A percentile compares a stretch with the other conserved stretches of the same genome.
Conservation (phyloP, 2,797 vertebrate species). For the Diceros bicornis region DNA sequence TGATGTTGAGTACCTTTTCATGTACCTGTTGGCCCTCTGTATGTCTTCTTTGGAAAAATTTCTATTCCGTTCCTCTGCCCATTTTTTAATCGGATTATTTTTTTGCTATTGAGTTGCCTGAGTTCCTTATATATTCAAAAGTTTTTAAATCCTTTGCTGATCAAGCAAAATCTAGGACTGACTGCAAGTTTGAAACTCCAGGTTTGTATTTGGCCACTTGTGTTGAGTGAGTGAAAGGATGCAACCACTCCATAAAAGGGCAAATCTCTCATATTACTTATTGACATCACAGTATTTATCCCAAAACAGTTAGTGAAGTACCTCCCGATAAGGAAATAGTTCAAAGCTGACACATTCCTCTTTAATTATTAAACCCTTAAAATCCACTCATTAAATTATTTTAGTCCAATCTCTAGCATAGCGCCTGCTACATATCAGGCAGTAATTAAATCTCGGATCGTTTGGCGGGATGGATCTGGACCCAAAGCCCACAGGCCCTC, state of each 20-base stretch:
- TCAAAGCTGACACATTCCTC: not conserved
- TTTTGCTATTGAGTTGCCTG: not conserved
- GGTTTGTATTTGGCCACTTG: not conserved
- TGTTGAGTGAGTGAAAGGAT: not conserved
- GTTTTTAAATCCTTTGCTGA: not conserved
- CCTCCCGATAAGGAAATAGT: constrained; percentile 65
- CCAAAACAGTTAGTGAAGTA: constrained; percentile 69
- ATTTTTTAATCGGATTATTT: not conserved
- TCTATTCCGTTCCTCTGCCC: not conserved
- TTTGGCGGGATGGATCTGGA: not conserved
- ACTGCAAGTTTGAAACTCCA: not conserved
- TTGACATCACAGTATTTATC: not conserved
- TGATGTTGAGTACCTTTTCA: not conserved
- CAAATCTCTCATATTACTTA: not conserved
- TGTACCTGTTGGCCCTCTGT: no score
- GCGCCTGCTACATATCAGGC: not conserved
- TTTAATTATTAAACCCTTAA: constrained; percentile 51
- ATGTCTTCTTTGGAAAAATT: not conserved
- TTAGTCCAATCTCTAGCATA: not conserved
- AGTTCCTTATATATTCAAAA: not conserved
- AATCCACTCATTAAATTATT: not conserved
- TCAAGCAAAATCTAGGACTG: not conserved
- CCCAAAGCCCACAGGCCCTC: not conserved
- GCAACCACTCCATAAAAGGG: not conserved
- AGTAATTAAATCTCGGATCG: not conserved